These are phyloP conservation scores for Diachrysia chrysitis DNA, from an alignment of 2,888 invertebrate genomes.

Conservation along the genomic window DNA sequence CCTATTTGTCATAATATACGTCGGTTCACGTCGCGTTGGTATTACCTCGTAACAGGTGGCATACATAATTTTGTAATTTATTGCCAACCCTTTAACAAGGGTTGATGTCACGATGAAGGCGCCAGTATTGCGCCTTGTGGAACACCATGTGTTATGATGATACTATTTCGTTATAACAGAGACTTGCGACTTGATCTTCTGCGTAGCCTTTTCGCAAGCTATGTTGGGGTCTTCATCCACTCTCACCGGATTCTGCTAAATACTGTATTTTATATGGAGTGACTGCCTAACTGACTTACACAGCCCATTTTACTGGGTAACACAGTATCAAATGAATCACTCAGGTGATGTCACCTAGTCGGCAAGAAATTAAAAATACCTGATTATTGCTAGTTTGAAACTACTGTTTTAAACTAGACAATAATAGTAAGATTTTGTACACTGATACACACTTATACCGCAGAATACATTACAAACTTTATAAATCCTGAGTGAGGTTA, in stretches of 20 bases:
- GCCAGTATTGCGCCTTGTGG: slow-evolving; percentile 3
- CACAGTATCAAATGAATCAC: too few relatives aligned
- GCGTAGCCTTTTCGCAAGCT: too few relatives aligned
- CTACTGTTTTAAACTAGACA: not conserved
- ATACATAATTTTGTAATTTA: slow-evolving; percentile 17
- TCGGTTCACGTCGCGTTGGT: not conserved
- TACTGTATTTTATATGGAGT: too few relatives aligned
- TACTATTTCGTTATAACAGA: too few relatives aligned
- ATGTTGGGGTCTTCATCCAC: too few relatives aligned
- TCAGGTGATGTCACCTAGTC: too few relatives aligned
- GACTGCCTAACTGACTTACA: too few relatives aligned
- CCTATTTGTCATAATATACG: slow-evolving; percentile 24
- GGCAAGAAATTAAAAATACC: too few relatives aligned
- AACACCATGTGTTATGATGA: slow-evolving; percentile 6
- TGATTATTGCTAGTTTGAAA: too few relatives aligned
- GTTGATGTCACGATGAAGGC: slow-evolving; percentile 12
- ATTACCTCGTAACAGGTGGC: slow-evolving; percentile 28
- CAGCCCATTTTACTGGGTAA: too few relatives aligned
- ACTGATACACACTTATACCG: not conserved
- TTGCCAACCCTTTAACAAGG: slow-evolving; percentile 7
- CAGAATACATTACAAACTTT: slow-evolving; percentile 11
- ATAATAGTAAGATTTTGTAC: not conserved
- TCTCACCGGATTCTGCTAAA: too few relatives aligned
- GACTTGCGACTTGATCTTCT: too few relatives aligned
- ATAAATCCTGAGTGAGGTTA: slow-evolving; percentile 12